These are phyloP conservation scores for Cryptomyrus ogoouensis DNA, from an alignment of 2,113 vertebrate species.

Conservation along the genomic window DNA sequence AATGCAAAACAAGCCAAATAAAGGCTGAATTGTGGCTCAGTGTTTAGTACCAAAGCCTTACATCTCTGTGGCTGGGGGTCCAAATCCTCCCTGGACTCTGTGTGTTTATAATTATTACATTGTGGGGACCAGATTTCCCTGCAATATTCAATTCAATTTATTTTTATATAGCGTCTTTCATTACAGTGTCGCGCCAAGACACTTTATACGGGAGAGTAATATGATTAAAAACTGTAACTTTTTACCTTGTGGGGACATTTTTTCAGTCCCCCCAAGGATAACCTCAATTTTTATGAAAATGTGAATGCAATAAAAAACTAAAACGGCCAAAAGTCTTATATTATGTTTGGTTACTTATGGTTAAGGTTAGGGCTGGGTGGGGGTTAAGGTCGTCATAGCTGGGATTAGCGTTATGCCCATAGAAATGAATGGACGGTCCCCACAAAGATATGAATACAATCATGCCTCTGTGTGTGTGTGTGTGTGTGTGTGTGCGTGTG, in stretches of 20 bases:
- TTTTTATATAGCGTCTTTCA: too few species aligned
- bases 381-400: too few species aligned
- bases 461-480: neutral
- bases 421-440: too few species aligned
- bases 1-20: neutral
- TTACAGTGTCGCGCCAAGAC: too few species aligned
- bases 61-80: neutral
- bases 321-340: neutral
- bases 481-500: too few species aligned
- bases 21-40: neutral
- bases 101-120: neutral
- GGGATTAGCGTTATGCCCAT: too few species aligned
- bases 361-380: neutral
- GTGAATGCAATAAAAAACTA: too few species aligned
- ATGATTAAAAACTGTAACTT: neutral
- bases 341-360: neutral
- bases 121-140: neutral
- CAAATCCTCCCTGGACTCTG: neutral
- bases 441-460: too few species aligned
- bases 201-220: too few species aligned
- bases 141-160: neutral
- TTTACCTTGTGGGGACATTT: neutral
- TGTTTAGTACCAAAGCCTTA: neutral
- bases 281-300: too few species aligned
- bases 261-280: neutral